Evolutionary conservation across 2,888 invertebrate species (phyloP), one percentile per base, ranked within the genome.

Genomic region (Atrina japonica): DNA sequence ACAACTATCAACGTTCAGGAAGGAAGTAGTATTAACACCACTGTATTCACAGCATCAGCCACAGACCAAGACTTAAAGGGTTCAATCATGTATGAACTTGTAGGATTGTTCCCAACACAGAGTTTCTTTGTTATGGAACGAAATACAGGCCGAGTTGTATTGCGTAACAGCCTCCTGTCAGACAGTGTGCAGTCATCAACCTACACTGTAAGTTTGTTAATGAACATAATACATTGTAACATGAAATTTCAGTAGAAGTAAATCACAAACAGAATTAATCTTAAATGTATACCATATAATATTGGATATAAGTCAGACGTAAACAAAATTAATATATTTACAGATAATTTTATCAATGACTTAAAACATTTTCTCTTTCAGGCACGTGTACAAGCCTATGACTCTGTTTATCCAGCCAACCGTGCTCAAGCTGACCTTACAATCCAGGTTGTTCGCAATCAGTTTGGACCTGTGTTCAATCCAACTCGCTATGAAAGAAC

Each of bases 151-250:
- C 67, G 55, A 18, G 74, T 85, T 30, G 80, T 78, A 49, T 60
- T 79, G 16, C 67, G 73, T 23, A 78, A 80, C 79, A 84, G 84
- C 50, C 79, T 86, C 23, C 69, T 79, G 25, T 78, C 82, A 16
- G 82, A 83, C 75, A 80, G 64, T 5, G 73, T 82, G 25, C 85
- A 83, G 45, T 77, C 79, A 23, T 75, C 76, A 0, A 47, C 67
- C n/a, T 88, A 88, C 75, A 83, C 81, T n/a, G 88, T 87, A 65
- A 82, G 86, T 80, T 16, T n/a, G n/a, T n/a, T n/a, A n/a, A n/a
- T n/a, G n/a, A n/a, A n/a, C n/a, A n/a, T 25, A 21, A 18, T 49
- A n/a, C n/a, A n/a, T n/a, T n/a, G n/a, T n/a, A n/a, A n/a, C n/a
- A n/a, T n/a, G n/a, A n/a, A n/a, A n/a, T n/a, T n/a, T n/a, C n/a